Base-by-base conservation (phyloP, 2,888 invertebrate genomes). In the Esperia sulphurella region DNA sequence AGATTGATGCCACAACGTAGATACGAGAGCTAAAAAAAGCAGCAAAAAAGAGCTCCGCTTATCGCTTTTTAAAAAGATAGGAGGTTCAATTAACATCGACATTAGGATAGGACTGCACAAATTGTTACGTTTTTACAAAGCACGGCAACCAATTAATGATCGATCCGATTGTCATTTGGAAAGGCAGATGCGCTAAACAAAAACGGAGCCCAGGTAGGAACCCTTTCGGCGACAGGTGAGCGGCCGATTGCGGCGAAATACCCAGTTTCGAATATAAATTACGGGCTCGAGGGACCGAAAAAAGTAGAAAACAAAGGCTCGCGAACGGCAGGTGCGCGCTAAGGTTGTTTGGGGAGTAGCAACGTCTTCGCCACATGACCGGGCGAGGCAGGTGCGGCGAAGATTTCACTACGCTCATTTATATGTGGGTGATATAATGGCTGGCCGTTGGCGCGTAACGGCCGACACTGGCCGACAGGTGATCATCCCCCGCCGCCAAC, bases 201-300 rank as follows among this genome's bases (percentile, higher is more conserved):
- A 89, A 86, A 86, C 21, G 5, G 2, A 5, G 3, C 74, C 64
- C 86, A 84, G 87, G 82, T 81, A 39, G 63, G 65, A 88, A 85
- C 89, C 88, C 87, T 90, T 89, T 86, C 85, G 86, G 86, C 85
- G 87, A 87, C 89, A 89, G 89, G 89, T 89, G 89, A 84, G 71
- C 78, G 79, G 69, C 45, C 77, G 85, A 84, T 86, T 85, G 82
- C 82, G 71, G 79, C 82, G 74, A 79, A 88, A 88, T 87, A 83
- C 79, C 76, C 75, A 77, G 70, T 76, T 79, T 82, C 71, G 75
- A 83, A 80, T 83, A 76, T 83, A 86, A 87, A 86, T 87, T 82
- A 85, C 79, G 84, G 84, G 82, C 77, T 83, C 78, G 55, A 55
- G 69, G 65, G 63, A 51, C 57, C 58, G 54, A 75, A 79, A 81